These are phyloP conservation scores for Sepiola atlantica DNA, from an alignment of 2,888 invertebrate genomes.

Conservation along the genomic window DNA sequence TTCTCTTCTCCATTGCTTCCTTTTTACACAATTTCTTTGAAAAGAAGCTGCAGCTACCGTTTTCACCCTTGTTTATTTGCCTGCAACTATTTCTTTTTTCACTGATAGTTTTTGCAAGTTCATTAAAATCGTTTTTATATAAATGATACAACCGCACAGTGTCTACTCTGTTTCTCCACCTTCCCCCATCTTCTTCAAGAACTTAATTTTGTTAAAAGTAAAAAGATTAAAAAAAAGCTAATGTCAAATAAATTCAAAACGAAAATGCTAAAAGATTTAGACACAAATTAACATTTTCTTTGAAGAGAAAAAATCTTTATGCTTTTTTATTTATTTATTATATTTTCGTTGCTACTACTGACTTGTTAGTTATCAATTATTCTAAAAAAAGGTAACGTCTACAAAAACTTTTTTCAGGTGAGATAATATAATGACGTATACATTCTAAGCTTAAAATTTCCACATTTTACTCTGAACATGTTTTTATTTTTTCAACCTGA, in stretches of 20 bases:
- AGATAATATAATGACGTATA: neutral
- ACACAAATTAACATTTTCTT: conserved; percentile 32
- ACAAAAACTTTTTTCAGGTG: neutral
- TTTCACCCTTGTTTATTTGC: neutral
- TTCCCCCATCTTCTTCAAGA: neutral
- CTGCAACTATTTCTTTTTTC: neutral
- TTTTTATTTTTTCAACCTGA: neutral
- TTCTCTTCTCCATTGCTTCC: neutral
- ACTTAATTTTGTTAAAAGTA: conserved; percentile 8
- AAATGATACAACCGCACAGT: neutral
- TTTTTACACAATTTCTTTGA: neutral
- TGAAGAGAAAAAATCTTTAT: neutral
- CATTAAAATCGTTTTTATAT: neutral
- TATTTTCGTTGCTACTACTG: neutral
- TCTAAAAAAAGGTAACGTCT: neutral
- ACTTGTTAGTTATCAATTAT: neutral
- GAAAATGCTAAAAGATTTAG: neutral
- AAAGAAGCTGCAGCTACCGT: neutral
- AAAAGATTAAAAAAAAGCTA: neutral
- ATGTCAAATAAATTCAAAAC: neutral
- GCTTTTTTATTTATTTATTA: neutral
- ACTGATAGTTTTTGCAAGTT: neutral
- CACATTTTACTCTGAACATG: neutral
- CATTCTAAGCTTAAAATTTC: neutral
- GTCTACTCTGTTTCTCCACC: neutral